phyloP scores from a whole-genome alignment of 2,888 invertebrate genomes.

The Drosophila setosimentum region DNA sequence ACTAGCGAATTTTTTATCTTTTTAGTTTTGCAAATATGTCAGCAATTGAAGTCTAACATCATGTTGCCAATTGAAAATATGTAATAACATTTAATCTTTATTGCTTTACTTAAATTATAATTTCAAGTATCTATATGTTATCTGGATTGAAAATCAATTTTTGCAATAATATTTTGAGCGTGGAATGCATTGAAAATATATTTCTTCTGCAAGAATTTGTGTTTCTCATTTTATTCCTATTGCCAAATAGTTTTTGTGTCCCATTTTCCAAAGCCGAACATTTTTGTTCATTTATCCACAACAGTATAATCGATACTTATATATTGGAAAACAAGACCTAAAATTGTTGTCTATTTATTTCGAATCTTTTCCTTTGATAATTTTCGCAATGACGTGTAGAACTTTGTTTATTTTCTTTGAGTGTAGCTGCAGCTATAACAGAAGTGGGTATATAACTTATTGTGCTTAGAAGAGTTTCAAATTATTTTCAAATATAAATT shows the following conservation, averaged over 20 bases:
- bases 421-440: neutral
- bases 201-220: neutral
- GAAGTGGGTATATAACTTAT: neutral
- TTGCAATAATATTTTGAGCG: neutral
- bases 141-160: neutral
- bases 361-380: neutral
- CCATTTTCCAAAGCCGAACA: neutral
- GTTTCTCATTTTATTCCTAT: neutral
- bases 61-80: too few relatives aligned
- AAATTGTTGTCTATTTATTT: neutral
- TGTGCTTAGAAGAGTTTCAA: neutral
- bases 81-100: neutral
- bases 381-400: neutral
- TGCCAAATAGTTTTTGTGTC: neutral
- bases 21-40: neutral
- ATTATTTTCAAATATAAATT: neutral
- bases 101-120: neutral
- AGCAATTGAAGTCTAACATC: neutral
- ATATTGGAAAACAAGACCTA: neutral
- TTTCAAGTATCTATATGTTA: neutral
- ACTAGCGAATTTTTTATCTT: neutral
- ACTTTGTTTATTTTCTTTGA: neutral
- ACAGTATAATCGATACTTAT: neutral
- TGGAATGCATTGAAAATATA: neutral
- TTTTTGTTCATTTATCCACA: neutral